These are phyloP conservation scores for Drosophila ohnishii DNA, from an alignment of 1,140 invertebrate species.

Conservation along the genomic window DNA sequence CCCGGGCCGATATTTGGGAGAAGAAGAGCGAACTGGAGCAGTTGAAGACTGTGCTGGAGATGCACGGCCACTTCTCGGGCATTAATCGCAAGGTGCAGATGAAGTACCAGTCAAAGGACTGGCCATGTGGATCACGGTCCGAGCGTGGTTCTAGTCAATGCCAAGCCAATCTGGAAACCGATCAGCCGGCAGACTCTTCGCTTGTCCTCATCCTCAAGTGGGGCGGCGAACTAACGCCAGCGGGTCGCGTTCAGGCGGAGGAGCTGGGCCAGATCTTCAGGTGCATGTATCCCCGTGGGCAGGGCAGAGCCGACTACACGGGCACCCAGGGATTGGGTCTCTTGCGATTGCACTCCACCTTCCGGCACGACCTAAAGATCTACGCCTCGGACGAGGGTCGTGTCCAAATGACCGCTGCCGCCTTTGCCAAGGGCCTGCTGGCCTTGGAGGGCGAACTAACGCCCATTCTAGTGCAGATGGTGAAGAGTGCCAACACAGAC, in stretches of 20 bases:
- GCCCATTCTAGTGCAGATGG: constrained; percentile 99
- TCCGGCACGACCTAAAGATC: constrained; percentile 99
- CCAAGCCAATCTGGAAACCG: constrained; percentile 83
- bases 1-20: constrained; percentile 97
- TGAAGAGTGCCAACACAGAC: constrained; percentile 99
- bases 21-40: constrained; percentile 98
- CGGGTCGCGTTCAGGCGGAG: constrained; percentile 97
- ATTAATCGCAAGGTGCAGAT: constrained; percentile 99
- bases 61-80: constrained; percentile 99
- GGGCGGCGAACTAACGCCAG: constrained; percentile 99
- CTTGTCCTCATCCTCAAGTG: constrained; percentile 98
- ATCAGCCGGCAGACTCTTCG: constrained; percentile 92
- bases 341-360: constrained; percentile 97
- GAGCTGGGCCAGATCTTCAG: constrained; percentile 98
- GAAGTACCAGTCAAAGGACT: constrained; percentile 98
- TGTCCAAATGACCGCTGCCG: constrained; percentile 99
- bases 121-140: constrained; percentile 95
- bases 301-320: constrained; percentile 88
- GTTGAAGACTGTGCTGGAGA: constrained; percentile 98
- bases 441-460: constrained; percentile 99
- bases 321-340: constrained; percentile 95
- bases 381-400: constrained; percentile 99
- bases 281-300: constrained; percentile 98
- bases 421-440: constrained; percentile 98
- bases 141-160: constrained; percentile 83